Evolutionary conservation across 2,113 vertebrate species (phyloP).

Genomic region (Hippolais icterina): DNA sequence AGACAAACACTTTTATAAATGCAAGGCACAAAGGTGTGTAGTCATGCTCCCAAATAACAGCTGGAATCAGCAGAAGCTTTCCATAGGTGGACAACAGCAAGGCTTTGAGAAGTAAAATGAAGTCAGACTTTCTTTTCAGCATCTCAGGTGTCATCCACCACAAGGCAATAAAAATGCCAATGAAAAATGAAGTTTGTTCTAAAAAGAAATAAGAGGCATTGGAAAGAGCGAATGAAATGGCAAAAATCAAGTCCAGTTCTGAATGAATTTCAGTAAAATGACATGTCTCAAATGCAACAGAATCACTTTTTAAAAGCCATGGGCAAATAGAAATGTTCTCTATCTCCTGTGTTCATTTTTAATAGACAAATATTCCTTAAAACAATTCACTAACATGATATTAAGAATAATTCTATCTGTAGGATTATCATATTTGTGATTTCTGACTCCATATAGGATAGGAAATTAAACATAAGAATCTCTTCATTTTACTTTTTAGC

Average conservation of each 20-base stretch:
- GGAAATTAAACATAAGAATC: background rate
- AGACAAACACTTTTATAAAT: constrained; percentile 92
- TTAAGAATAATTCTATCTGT: background rate
- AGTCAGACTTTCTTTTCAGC: constrained; percentile 56
- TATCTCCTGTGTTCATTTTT: background rate
- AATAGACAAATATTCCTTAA: background rate
- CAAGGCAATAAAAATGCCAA: constrained; percentile 81
- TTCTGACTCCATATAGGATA: background rate
- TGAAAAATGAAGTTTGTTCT: constrained; percentile 90
- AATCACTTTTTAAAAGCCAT: background rate
- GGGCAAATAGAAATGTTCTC: background rate
- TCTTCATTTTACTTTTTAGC: background rate
- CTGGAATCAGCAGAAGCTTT: constrained; percentile 93
- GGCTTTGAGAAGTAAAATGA: constrained; percentile 84
- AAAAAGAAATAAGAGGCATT: background rate
- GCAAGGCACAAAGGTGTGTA: constrained; percentile 88
- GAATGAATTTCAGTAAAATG: background rate
- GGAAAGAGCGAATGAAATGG: background rate
- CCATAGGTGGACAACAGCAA: constrained; percentile 93
- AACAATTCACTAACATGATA: background rate
- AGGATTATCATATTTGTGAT: background rate
- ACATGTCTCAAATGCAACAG: background rate
- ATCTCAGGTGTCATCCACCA: constrained; percentile 69
- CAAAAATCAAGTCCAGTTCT: background rate
- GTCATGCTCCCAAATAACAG: constrained; percentile 97